Evolutionary conservation across 1,140 invertebrate genomes (phyloP).

Genomic region (Lepidostoma basale): DNA sequence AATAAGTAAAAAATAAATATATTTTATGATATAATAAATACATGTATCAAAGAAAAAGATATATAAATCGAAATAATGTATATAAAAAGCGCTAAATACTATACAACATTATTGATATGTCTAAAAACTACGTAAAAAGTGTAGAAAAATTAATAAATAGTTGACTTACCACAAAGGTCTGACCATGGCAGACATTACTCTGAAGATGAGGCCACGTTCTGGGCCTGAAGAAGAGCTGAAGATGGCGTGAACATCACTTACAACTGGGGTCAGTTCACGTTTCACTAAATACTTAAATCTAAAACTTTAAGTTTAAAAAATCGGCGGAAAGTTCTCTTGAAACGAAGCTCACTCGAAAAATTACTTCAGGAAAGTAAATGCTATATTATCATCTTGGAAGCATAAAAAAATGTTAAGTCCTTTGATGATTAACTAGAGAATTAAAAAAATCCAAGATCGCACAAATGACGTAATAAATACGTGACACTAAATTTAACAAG

Average conservation of each 20-base stretch:
- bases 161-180: slow-evolving; percentile 61
- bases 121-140: neutral
- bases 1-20: neutral
- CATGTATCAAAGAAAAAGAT: neutral
- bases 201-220: neutral
- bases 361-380: no score
- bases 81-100: neutral
- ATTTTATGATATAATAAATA: neutral
- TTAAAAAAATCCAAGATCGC: no score
- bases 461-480: no score
- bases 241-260: slow-evolving; percentile 15
- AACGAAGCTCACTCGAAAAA: no score
- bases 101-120: neutral
- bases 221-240: slow-evolving; percentile 1
- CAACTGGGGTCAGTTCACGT: slow-evolving; percentile 5
- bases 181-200: slow-evolving; percentile 60
- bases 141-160: slow-evolving; percentile 27
- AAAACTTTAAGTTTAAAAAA: no score
- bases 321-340: no score
- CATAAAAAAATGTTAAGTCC: no score
- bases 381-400: no score
- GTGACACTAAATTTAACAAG: no score
- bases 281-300: slow-evolving; percentile 4
- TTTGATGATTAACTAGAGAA: no score
- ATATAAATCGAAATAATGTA: neutral